Evolutionary conservation across 2,113 vertebrate species (phyloP).

Genomic region (Nibea coibor): DNA sequence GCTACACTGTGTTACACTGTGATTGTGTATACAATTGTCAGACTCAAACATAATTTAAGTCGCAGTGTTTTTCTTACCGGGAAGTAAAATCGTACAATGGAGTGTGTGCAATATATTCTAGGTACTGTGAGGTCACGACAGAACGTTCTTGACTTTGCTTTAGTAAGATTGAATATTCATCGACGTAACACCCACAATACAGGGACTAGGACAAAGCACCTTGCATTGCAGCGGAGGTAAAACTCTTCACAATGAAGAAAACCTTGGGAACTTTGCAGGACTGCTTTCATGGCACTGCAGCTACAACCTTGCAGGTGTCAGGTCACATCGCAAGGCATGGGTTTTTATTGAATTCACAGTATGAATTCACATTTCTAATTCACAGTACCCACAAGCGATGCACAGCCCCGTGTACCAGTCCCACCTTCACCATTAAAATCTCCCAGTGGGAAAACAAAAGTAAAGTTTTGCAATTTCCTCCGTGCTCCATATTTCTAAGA

Average conservation of each 20-base stretch:
- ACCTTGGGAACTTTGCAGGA: slow-evolving; percentile 6
- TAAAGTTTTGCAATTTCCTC: slow-evolving; percentile 38
- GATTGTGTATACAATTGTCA: no score
- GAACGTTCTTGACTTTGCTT: neutral
- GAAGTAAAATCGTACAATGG: neutral
- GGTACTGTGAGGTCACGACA: neutral
- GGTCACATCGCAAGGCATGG: neutral
- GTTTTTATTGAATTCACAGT: neutral
- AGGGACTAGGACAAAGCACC: neutral
- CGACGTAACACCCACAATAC: neutral
- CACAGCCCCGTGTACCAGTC: neutral
- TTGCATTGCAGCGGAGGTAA: neutral
- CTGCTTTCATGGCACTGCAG: slow-evolving; percentile 2
- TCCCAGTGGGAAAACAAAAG: slow-evolving; percentile 9
- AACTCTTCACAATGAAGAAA: neutral
- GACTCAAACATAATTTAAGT: neutral
- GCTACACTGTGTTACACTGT: neutral
- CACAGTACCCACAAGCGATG: slow-evolving; percentile 10
- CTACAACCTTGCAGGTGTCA: neutral
- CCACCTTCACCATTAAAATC: neutral
- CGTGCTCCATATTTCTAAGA: slow-evolving; percentile 44
- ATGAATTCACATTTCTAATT: slow-evolving; percentile 26
- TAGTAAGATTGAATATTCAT: neutral
- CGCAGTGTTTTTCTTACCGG: neutral
- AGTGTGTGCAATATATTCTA: neutral